These are phyloP conservation scores for Tetramorium parvispinum DNA, from an alignment of 1,140 invertebrate species.

Conservation along the genomic window DNA sequence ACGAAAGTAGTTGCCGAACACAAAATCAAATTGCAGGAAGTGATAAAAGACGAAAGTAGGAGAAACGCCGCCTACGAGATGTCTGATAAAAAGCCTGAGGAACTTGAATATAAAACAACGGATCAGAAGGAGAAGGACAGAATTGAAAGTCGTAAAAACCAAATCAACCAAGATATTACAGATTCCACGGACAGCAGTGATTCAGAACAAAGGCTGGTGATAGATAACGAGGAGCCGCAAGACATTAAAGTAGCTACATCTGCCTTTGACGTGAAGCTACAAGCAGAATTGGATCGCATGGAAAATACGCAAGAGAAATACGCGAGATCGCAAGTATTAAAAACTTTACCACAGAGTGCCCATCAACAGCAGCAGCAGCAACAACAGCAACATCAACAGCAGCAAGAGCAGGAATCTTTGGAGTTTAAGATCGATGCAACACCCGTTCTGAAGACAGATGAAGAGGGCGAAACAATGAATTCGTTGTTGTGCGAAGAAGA, in stretches of 20 bases:
- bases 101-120: slow-evolving; percentile 66
- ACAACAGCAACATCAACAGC: neutral
- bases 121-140: slow-evolving; percentile 81
- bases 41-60: slow-evolving; percentile 61
- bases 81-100: slow-evolving; percentile 57
- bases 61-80: slow-evolving; percentile 70
- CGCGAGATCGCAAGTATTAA: slow-evolving; percentile 39
- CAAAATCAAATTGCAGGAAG: slow-evolving; percentile 66
- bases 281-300: slow-evolving; percentile 68
- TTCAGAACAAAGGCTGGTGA: slow-evolving; percentile 89
- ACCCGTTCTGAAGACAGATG: slow-evolving; percentile 74
- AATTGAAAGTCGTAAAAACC: slow-evolving; percentile 81
- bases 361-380: slow-evolving; percentile 7
- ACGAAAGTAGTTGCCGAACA: slow-evolving; percentile 65
- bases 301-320: slow-evolving; percentile 63
- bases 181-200: slow-evolving; percentile 90
- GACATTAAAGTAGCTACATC: slow-evolving; percentile 73
- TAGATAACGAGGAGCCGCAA: slow-evolving; percentile 83
- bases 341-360: slow-evolving; percentile 32
- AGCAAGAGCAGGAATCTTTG: slow-evolving; percentile 59
- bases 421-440: slow-evolving; percentile 55
- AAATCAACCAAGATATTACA: slow-evolving; percentile 83
- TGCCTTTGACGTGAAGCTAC: slow-evolving; percentile 75
- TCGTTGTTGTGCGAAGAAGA: slow-evolving; percentile 94
- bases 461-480: slow-evolving; percentile 86